These are phyloP conservation scores for Drosophila flavopinicola DNA, from an alignment of 2,888 invertebrate genomes.

Conservation along the genomic window DNA sequence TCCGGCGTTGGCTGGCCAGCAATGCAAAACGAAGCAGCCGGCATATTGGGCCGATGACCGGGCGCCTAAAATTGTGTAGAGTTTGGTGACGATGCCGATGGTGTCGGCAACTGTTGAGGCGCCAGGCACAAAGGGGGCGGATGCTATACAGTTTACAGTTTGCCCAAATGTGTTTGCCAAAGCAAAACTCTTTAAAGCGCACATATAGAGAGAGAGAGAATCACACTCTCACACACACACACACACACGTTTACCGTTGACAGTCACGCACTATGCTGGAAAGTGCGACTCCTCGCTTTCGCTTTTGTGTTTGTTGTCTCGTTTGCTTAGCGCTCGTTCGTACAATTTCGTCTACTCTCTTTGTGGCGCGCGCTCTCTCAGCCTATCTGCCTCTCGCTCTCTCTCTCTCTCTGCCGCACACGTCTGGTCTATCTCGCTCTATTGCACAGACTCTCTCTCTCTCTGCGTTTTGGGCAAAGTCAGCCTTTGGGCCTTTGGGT, in stretches of 20 bases:
- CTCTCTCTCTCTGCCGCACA: constrained; percentile 3
- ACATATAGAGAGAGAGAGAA: constrained; percentile 27
- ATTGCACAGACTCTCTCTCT: constrained; percentile 19
- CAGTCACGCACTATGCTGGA: constrained; percentile 41
- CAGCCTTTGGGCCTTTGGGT: constrained; percentile 21
- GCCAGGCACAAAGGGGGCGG: constrained; percentile 11
- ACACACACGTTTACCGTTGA: constrained; percentile 21
- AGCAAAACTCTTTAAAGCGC: constrained; percentile 67
- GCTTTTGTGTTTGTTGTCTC: constrained; percentile 74
- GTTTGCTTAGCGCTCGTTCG: constrained; percentile 51
- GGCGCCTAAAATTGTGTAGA: constrained; percentile 75
- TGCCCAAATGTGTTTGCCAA: constrained; percentile 55
- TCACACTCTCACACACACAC: constrained; percentile 23
- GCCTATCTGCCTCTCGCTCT: constrained; percentile 1
- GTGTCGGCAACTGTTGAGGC: constrained; percentile 7
- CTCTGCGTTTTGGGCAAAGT: constrained; percentile 26
- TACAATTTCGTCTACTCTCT: constrained; percentile 24
- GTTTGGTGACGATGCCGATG: constrained; percentile 63
- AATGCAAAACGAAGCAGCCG: constrained; percentile 31
- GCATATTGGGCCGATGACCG: constrained; percentile 48
- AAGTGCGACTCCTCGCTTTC: constrained; percentile 66
- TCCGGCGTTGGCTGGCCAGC: constrained; percentile 49
- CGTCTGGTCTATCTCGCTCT: constrained; percentile 11
- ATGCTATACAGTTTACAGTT: constrained; percentile 47
- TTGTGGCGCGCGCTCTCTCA: constrained; percentile 19